Conservation (phyloP, 2,797 vertebrate species). For the Takifugu ocellatus region DNA sequence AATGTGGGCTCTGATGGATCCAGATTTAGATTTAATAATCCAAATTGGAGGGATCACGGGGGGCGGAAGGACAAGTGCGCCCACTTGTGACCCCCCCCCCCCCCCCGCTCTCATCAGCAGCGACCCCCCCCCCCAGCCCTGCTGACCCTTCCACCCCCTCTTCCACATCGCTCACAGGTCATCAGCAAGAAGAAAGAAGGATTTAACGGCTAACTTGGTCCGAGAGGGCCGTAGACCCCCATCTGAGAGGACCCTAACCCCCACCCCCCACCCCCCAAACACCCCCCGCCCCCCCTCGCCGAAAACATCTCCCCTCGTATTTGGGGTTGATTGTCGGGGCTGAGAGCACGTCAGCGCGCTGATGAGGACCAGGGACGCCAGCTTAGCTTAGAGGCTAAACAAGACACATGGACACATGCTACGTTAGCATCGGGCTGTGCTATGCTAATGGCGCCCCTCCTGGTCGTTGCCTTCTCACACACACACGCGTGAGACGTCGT, state of each 20-base stretch:
- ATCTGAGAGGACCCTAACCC: constrained; percentile 47
- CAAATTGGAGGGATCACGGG: constrained; percentile 69
- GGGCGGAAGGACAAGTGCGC: constrained; percentile 57
- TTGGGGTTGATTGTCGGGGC: constrained; percentile 53
- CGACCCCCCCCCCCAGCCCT: constrained; percentile 22
- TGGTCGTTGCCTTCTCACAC: too few species aligned
- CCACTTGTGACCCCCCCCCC: constrained; percentile 16
- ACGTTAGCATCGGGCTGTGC: too few species aligned
- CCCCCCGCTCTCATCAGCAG: constrained; percentile 25
- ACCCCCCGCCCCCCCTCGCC: constrained; percentile 8
- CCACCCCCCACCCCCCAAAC: background rate
- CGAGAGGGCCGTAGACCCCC: constrained; percentile 38
- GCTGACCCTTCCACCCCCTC: constrained; percentile 59
- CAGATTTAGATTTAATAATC: constrained; percentile 65
- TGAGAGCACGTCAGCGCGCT: constrained; percentile 49
- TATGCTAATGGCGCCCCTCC: too few species aligned
- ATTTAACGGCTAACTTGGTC: constrained; percentile 71
- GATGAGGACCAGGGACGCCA: constrained; percentile 54
- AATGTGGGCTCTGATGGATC: constrained; percentile 59
- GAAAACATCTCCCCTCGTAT: constrained; percentile 46
- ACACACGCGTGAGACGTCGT: too few species aligned
- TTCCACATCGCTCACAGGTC: constrained; percentile 69
- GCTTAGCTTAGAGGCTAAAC: background rate
- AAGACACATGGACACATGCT: too few species aligned
- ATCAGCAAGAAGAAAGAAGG: constrained; percentile 66